Evolutionary conservation across 1,140 invertebrate species (phyloP).

Genomic region (Cotesia glomerata): DNA sequence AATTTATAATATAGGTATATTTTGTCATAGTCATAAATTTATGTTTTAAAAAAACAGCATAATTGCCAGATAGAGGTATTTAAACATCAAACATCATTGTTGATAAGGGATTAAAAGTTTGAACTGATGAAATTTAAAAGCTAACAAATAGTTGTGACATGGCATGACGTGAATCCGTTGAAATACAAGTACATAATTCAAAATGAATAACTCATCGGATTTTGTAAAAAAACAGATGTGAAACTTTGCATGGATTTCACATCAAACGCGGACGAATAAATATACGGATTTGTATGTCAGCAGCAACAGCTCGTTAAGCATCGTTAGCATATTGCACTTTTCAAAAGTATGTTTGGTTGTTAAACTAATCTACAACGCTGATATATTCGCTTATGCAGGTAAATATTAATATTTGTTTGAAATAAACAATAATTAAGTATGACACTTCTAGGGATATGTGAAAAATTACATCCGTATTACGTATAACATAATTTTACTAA

Average conservation of each 20-base stretch:
- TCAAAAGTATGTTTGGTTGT: neutral
- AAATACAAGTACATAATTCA: constrained; percentile 56
- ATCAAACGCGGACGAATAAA: constrained; percentile 56
- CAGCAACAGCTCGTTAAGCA: constrained; percentile 30
- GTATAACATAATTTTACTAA: no score
- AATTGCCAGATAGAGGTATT: no score
- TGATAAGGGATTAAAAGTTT: neutral
- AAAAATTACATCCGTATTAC: no score
- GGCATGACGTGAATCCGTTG: constrained; percentile 48
- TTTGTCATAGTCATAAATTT: no score
- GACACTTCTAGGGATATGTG: no score
- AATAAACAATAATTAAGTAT: no score
- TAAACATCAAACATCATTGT: no score
- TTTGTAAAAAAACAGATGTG: constrained; percentile 58
- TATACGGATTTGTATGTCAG: constrained; percentile 47
- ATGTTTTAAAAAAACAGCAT: no score
- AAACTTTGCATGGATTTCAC: constrained; percentile 48
- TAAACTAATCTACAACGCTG: constrained; percentile 7
- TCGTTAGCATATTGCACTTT: constrained; percentile 31
- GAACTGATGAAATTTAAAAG: neutral
- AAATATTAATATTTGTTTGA: neutral
- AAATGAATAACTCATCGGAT: constrained; percentile 43
- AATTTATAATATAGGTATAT: no score
- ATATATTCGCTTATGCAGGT: constrained; percentile 4
- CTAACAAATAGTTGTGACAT: constrained; percentile 47